phyloP scores from a whole-genome alignment of 1,140 invertebrate genomes.

The Aporrectodea caliginosa region DNA sequence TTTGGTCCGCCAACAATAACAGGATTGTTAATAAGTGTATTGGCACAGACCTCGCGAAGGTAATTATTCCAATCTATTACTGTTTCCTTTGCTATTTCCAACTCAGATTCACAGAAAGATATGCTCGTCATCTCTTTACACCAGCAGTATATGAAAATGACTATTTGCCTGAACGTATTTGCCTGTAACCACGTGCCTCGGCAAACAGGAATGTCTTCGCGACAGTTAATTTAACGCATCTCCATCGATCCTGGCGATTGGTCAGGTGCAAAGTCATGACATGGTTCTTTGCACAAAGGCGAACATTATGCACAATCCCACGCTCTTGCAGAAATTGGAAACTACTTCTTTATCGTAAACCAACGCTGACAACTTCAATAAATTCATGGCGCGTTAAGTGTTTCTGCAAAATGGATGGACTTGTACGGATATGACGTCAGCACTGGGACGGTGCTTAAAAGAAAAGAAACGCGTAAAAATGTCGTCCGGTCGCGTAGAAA shows the following conservation, averaged over 20 bases:
- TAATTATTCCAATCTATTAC: constrained; percentile 15
- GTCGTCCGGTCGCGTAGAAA: no score
- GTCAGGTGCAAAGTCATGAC: not conserved
- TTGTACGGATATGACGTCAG: not conserved
- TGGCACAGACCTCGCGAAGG: constrained; percentile 15
- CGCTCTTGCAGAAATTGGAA: not conserved
- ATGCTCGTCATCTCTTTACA: constrained; percentile 8
- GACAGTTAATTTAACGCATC: not conserved
- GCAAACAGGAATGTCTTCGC: not conserved
- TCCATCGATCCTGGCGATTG: not conserved
- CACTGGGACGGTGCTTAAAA: no score
- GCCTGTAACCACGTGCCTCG: not conserved
- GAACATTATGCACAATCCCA: not conserved
- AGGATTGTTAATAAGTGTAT: constrained; percentile 12
- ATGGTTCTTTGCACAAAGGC: not conserved
- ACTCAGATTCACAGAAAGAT: constrained; percentile 12
- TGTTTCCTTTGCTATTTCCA: not conserved
- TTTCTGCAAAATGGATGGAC: no score
- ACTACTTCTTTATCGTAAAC: not conserved
- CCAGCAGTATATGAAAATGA: constrained; percentile 15
- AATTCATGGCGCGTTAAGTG: not conserved
- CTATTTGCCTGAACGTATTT: constrained; percentile 6
- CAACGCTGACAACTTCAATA: not conserved
- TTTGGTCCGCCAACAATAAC: constrained; percentile 9
- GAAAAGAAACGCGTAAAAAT: no score